A percentile compares a stretch with the other conserved stretches of the same genome.
These are phyloP conservation scores for Lamprologus speciosus DNA, from an alignment of 2,113 vertebrate genomes.

Conservation along the genomic window DNA sequence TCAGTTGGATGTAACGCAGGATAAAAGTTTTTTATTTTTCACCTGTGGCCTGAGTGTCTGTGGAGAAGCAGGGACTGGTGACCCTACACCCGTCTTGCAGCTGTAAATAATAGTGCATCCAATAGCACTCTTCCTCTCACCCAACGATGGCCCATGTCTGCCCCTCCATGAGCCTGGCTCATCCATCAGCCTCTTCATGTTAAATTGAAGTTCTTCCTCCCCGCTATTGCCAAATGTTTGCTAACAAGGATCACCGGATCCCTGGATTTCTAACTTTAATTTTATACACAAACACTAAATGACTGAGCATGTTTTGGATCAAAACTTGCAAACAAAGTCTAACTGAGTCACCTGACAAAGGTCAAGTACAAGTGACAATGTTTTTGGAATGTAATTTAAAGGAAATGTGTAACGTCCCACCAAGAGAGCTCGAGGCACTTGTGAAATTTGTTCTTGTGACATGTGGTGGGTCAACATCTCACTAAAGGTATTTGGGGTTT, in stretches of 20 bases:
- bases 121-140: background rate
- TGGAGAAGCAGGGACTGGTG: background rate
- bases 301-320: background rate
- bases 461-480: background rate
- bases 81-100: background rate
- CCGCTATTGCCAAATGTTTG: background rate
- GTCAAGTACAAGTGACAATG: background rate
- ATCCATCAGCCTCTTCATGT: background rate
- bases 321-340: background rate
- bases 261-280: background rate
- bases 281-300: background rate
- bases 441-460: background rate
- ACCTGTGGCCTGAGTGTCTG: background rate
- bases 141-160: accelerated
- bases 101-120: background rate
- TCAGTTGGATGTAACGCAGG: background rate
- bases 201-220: background rate
- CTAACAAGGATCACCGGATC: background rate
- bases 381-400: background rate
- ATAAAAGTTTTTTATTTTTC: background rate
- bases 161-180: background rate
- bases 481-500: accelerated
- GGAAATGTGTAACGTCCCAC: background rate
- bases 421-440: background rate
- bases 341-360: background rate